Evolutionary conservation across 2,797 vertebrate genomes (phyloP).

Genomic region (Danio aesculapii): DNA sequence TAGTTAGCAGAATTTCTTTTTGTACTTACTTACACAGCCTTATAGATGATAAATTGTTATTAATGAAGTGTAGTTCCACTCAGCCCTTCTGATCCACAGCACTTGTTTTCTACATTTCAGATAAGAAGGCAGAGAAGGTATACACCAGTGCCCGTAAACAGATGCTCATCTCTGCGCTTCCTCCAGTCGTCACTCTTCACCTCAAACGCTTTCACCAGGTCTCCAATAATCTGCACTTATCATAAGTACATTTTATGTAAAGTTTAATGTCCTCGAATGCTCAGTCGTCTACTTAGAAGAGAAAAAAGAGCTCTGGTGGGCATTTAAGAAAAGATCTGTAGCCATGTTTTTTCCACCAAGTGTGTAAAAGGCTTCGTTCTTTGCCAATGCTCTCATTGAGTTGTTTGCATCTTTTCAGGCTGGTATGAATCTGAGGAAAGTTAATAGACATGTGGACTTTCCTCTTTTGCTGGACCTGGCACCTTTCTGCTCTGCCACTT

Average conservation of each 20-base stretch:
- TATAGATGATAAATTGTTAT: too few relatives aligned
- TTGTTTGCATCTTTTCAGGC: constrained; percentile 77
- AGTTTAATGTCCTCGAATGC: not conserved
- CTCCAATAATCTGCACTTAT: constrained; percentile 48
- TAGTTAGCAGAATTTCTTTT: too few relatives aligned
- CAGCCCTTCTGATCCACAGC: not conserved
- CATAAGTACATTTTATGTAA: not conserved
- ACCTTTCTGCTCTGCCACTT: constrained; percentile 93
- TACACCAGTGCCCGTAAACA: constrained; percentile 97
- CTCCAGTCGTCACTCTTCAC: constrained; percentile 93
- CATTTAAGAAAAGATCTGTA: not conserved
- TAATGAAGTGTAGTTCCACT: not conserved
- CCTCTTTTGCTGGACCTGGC: constrained; percentile 91
- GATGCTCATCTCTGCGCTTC: constrained; percentile 92
- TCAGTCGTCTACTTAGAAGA: not conserved
- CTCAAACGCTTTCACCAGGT: constrained; percentile 99
- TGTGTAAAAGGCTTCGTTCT: constrained; percentile 15
- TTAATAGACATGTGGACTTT: constrained; percentile 97
- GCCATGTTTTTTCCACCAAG: not conserved
- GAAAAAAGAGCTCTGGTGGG: not conserved
- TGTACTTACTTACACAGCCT: too few relatives aligned
- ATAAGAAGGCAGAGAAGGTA: constrained; percentile 89
- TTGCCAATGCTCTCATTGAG: not conserved
- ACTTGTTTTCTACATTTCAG: constrained; percentile 57
- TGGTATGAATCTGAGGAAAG: constrained; percentile 94